Evolutionary conservation across 2,797 vertebrate species (phyloP).

Genomic region (Eupleurogrammus muticus): DNA sequence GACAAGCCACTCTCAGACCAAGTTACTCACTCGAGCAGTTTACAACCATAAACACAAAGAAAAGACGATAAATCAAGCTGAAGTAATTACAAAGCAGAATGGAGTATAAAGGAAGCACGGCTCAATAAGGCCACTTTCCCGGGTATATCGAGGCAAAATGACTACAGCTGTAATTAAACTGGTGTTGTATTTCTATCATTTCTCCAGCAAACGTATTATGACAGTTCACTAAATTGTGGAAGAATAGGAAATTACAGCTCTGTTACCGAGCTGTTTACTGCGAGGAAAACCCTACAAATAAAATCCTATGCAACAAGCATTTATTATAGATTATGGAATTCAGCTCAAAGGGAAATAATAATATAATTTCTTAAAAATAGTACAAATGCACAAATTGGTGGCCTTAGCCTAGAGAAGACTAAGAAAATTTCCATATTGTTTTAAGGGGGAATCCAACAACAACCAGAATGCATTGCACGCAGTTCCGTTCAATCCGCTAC

Average conservation of each 20-base stretch:
- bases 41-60: slow-evolving; percentile 84
- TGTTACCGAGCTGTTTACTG: slow-evolving; percentile 75
- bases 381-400: too few species aligned
- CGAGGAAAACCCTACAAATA: slow-evolving; percentile 75
- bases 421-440: too few species aligned
- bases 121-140: slow-evolving; percentile 82
- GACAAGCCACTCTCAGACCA: slow-evolving; percentile 80
- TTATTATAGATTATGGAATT: slow-evolving; percentile 83
- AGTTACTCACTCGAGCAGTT: slow-evolving; percentile 80
- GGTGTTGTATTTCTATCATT: slow-evolving; percentile 84
- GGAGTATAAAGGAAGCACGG: slow-evolving; percentile 74
- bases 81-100: slow-evolving; percentile 86
- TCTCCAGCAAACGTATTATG: slow-evolving; percentile 84
- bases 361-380: too few species aligned
- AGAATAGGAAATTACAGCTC: slow-evolving; percentile 85
- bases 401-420: too few species aligned
- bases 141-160: slow-evolving; percentile 81
- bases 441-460: too few species aligned
- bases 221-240: slow-evolving; percentile 82
- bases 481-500: too few species aligned
- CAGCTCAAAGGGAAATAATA: slow-evolving; percentile 51
- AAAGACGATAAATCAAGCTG: slow-evolving; percentile 82
- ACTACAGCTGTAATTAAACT: slow-evolving; percentile 83
- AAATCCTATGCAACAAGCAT: slow-evolving; percentile 73
- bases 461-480: too few species aligned